Conservation (phyloP, 2,113 vertebrate species). For the Pholis gunnellus region DNA sequence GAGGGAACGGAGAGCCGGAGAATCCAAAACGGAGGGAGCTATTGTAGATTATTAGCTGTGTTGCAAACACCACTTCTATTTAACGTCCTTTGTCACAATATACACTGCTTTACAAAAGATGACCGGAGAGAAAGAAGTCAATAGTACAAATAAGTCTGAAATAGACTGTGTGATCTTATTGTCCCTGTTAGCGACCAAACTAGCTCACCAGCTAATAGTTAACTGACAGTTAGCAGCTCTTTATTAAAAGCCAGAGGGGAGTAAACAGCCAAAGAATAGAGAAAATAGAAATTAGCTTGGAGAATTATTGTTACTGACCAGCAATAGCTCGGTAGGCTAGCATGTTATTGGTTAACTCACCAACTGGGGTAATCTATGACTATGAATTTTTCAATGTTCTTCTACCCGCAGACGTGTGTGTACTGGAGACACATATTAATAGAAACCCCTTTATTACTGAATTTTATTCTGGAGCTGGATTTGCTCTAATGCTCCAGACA, state of each 20-base stretch:
- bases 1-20: not conserved
- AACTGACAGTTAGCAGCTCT: not conserved
- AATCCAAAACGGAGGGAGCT: not conserved
- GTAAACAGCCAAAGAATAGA: not conserved
- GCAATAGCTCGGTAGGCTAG: not conserved
- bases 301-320: not conserved
- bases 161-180: not conserved
- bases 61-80: not conserved
- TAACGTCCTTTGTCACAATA: not conserved
- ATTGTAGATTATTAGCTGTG: not conserved
- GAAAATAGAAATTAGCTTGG: not conserved
- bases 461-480: constrained; percentile 15
- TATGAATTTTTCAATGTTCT: not conserved
- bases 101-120: not conserved
- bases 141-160: not conserved
- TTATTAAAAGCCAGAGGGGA: not conserved
- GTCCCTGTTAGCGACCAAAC: not conserved
- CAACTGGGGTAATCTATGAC: not conserved
- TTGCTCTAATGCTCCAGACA: constrained; percentile 19
- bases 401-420: not conserved
- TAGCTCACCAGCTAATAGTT: not conserved
- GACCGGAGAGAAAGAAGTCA: not conserved
- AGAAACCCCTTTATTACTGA: not conserved
- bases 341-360: not conserved
- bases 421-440: not conserved